Conservation (phyloP, 2,888 invertebrate genomes). For the Gibbula magus region DNA sequence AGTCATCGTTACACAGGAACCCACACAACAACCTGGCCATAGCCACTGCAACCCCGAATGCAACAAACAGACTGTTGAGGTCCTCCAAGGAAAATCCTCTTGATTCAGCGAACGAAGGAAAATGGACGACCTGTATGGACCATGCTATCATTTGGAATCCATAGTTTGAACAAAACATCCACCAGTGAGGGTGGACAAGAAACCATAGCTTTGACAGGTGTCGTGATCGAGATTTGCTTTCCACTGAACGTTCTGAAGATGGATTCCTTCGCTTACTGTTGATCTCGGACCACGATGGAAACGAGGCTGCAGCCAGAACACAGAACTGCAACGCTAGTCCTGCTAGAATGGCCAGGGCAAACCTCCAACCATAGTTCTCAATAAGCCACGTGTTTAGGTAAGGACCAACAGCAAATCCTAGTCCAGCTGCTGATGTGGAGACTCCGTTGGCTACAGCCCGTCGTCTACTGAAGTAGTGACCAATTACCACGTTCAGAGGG, state of each 20-base stretch:
- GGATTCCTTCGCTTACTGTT: not conserved
- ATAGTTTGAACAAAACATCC: too few relatives aligned
- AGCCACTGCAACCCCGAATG: not conserved
- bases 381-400: constrained; percentile 36
- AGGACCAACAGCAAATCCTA: constrained; percentile 27
- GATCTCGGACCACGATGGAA: not conserved
- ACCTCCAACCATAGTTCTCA: constrained; percentile 6
- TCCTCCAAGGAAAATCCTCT: not conserved
- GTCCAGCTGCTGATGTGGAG: constrained; percentile 29
- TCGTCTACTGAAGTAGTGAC: constrained; percentile 34
- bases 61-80: not conserved
- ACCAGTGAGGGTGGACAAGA: too few relatives aligned
- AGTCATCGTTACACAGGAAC: not conserved
- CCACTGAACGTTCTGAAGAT: too few relatives aligned
- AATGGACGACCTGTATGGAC: too few relatives aligned
- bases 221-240: too few relatives aligned
- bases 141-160: too few relatives aligned
- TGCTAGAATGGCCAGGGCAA: not conserved
- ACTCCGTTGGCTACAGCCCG: constrained; percentile 38
- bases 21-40: not conserved
- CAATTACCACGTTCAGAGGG: constrained; percentile 32
- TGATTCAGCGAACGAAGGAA: too few relatives aligned
- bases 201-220: too few relatives aligned
- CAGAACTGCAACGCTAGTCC: not conserved
- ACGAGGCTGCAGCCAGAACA: not conserved